Conservation (phyloP, 2,797 vertebrate genomes). For the Uromys caudimaculatus region DNA sequence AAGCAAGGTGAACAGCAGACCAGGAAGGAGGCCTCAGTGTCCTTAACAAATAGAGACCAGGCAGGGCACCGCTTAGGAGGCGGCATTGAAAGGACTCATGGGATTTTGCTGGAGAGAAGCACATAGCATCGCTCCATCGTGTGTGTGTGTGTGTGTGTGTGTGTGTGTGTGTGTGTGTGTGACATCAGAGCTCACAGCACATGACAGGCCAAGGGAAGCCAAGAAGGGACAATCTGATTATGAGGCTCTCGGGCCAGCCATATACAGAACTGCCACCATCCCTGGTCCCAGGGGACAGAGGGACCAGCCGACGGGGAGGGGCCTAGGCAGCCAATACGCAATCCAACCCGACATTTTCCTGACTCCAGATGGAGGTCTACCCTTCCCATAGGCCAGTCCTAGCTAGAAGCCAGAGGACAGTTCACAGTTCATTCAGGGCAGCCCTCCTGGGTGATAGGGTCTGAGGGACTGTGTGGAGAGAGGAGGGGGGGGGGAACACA, state of each 20-base stretch:
- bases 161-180: background rate
- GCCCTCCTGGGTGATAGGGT: background rate
- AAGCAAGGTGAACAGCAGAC: background rate
- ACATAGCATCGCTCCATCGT: background rate
- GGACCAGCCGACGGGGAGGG: background rate
- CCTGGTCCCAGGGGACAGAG: background rate
- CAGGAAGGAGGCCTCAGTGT: background rate
- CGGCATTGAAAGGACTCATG: background rate
- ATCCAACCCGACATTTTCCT: background rate
- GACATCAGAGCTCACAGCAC: background rate
- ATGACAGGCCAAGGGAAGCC: background rate
- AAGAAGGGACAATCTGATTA: background rate
- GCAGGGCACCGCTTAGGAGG: background rate
- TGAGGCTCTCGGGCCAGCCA: background rate
- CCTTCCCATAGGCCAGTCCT: background rate
- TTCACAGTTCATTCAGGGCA: background rate
- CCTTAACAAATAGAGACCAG: background rate
- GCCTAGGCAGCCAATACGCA: background rate
- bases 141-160: background rate
- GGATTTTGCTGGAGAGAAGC: background rate
- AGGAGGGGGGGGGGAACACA: background rate
- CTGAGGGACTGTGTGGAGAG: background rate
- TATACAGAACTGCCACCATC: background rate
- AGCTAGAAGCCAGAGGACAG: constrained; percentile 11
- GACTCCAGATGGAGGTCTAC: background rate